Evolutionary conservation across 2,888 invertebrate genomes (phyloP), one percentile per base, ranked within the genome.

Genomic region (Frankliniella intonsa): DNA sequence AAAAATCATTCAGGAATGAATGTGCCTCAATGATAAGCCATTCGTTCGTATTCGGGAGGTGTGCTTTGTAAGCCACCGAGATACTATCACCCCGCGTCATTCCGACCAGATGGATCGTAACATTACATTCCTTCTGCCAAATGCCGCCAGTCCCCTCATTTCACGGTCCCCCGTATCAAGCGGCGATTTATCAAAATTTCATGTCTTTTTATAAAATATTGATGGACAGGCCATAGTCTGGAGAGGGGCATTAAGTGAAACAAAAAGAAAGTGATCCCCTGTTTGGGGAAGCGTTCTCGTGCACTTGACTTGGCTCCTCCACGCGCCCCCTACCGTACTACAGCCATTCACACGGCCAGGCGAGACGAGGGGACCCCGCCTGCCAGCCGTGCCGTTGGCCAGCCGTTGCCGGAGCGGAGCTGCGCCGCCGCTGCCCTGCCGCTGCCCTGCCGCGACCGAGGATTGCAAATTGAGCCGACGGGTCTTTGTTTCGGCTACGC

Each of bases 401-500:
- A 25, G 22, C 69, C 69, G 69, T 76, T 76, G 69, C 69, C 69
- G 69, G 69, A 76, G 69, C 69, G 69, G 69, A 76, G 69, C 69
- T 25, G 69, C 69, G 69, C 69, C 12, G 69, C 69, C 69, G 69
- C 69, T 22, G 69, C 38, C 38, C 69, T 22, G 69, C 69, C 69
- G 69, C 69, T 25, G 69, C 69, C 25, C 25, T 22, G 69, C 2
- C 38, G 3, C 3, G 22, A 22, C 25, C 22, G 69, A 76, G 69
- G 69, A 76, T 76, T 76, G 69, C 69, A 76, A 76, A 76, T 76
- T 76, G 69, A 76, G 69, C 69, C 69, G 69, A 76, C 69, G 69
- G 69, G 69, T 76, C 69, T 76, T 76, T 76, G 69, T 76, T 76
- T 76, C 69, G 69, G 69, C 69, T 76, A 76, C 69, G 69, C 69